Evolutionary conservation across 2,113 vertebrate species (phyloP).

Genomic region (Sprattus sprattus): DNA sequence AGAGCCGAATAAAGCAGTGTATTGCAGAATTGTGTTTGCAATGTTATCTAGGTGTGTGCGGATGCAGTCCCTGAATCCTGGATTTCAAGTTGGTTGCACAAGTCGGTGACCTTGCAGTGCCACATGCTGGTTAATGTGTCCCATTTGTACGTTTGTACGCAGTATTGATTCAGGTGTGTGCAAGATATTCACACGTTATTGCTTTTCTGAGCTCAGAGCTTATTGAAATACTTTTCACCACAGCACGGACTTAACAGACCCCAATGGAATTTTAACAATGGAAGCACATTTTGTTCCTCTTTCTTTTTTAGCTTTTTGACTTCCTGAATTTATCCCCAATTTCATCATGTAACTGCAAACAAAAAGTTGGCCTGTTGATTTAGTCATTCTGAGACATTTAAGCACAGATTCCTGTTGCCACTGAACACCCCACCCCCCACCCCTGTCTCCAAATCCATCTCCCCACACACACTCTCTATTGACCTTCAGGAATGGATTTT

Average conservation of each 20-base stretch:
- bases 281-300: neutral
- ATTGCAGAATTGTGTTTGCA: neutral
- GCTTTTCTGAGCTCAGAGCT: neutral
- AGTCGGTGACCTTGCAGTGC: neutral
- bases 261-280: neutral
- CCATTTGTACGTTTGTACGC: neutral
- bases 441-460: too few species aligned
- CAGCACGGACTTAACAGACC: neutral
- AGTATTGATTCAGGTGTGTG: neutral
- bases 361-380: neutral
- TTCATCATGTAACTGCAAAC: neutral
- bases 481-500: neutral
- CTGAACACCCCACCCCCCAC: too few species aligned
- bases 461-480: neutral
- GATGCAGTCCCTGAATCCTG: neutral
- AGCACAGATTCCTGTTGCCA: too few species aligned
- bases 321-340: neutral
- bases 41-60: neutral
- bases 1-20: neutral
- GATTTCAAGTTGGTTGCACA: neutral
- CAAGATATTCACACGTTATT: neutral
- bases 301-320: neutral
- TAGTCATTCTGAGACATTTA: neutral
- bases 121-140: constrained; percentile 1
- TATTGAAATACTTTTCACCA: neutral